phyloP scores from a whole-genome alignment of 2,113 vertebrate genomes.

The Pagrus major region DNA sequence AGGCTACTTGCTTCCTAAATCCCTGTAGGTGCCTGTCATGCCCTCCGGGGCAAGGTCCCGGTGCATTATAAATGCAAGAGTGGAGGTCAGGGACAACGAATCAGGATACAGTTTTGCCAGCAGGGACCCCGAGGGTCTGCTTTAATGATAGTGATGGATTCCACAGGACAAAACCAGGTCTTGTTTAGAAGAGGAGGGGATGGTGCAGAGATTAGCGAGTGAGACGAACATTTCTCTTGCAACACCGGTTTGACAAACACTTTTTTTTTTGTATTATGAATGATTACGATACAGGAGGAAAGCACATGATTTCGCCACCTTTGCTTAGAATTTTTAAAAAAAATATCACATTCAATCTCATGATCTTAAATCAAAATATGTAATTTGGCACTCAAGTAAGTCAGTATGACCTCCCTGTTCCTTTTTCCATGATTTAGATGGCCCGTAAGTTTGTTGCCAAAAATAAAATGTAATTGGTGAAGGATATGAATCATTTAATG shows the following conservation, averaged over 20 bases:
- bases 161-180: conserved; percentile 13
- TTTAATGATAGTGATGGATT: conserved; percentile 64
- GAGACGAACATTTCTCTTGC: too few relatives aligned
- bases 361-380: conserved; percentile 22
- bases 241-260: background rate
- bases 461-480: conserved; percentile 51
- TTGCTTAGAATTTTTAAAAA: background rate
- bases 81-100: conserved; percentile 52
- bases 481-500: conserved; percentile 49
- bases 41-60: conserved; percentile 40
- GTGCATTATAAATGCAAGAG: conserved; percentile 60
- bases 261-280: conserved; percentile 2
- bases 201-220: background rate
- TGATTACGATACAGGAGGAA: background rate
- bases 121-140: conserved; percentile 58
- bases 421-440: conserved; percentile 46
- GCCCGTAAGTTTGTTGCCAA: conserved; percentile 35
- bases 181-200: conserved; percentile 10
- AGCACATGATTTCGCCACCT: background rate
- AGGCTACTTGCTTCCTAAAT: conserved; percentile 41
- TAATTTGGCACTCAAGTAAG: conserved; percentile 40
- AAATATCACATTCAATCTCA: conserved; percentile 3
- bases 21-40: conserved; percentile 31
- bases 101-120: conserved; percentile 47
- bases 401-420: conserved; percentile 17